Evolutionary conservation across 2,797 vertebrate genomes (phyloP).

Genomic region (Pithecia hirsuta): DNA sequence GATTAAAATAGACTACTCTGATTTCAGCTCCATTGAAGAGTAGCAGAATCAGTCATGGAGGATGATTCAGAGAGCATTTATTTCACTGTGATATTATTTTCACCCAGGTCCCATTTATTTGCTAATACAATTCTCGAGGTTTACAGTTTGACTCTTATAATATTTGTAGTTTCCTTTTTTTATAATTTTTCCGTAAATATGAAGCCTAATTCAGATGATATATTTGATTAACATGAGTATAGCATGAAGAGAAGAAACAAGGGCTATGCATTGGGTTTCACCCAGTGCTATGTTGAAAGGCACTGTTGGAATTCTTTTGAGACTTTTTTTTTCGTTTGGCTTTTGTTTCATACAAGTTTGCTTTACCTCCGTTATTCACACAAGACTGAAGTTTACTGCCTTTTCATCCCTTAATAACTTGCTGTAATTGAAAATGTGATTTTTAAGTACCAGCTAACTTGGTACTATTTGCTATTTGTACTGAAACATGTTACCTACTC

Average conservation of each 20-base stretch:
- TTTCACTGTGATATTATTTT: conserved; percentile 52
- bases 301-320: not conserved
- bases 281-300: not conserved
- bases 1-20: conserved; percentile 9
- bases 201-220: not conserved
- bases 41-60: conserved; percentile 45
- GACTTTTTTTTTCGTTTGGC: not conserved
- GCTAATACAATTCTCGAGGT: conserved; percentile 60
- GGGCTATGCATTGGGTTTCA: not conserved
- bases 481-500: not conserved
- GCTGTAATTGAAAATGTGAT: not conserved
- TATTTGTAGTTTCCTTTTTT: not conserved
- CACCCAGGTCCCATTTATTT: conserved; percentile 44
- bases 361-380: not conserved
- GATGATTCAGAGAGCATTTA: conserved; percentile 11
- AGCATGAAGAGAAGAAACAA: not conserved
- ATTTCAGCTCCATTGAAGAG: conserved; percentile 47
- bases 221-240: not conserved
- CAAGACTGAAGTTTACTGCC: not conserved
- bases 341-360: not conserved
- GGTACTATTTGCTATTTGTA: not conserved
- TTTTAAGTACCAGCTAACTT: not conserved
- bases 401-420: not conserved
- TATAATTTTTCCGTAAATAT: conserved; percentile 21
- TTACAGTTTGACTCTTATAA: conserved; percentile 18